Evolutionary conservation across 2,797 vertebrate species (phyloP), one percentile per base, ranked within the genome.

Genomic region (Adrianichthys oophorus): DNA sequence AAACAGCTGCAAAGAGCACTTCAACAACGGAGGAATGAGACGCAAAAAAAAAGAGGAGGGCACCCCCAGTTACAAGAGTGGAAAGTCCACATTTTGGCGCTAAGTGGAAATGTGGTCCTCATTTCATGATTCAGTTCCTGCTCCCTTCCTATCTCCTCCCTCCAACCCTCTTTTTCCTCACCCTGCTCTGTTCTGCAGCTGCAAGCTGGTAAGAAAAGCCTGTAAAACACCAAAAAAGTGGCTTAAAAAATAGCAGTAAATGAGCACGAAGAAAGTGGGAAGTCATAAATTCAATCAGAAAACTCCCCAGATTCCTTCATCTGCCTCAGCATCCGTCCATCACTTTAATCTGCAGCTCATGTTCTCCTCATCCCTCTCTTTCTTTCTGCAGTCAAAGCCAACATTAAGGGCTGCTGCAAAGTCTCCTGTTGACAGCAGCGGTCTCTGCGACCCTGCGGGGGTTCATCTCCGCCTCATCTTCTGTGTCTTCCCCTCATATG

Each of bases 61-160:
- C 43, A 56, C 48, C 69, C 44, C 56, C 5, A 37, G 55, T 70
- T 62, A 73, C 64, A 76, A 82, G 85, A 89, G 87, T 87, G 87
- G 76, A 90, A 87, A 83, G 87, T 86, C 79, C 77, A 73, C 72
- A 85, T 87, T 90, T 69, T 16, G 85, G 73, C 52, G 48, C 64
- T 53, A 80, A 73, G 80, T 85, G 85, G 85, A 91, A 90, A 92
- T 89, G 87, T 89, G 89, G 80, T 88, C 78, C 86, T 90, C 87
- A 85, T 91, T 91, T 92, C 86, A 91, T 88, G 89, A 91, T 89
- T 91, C 82, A 88, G 62, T 85, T 88, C 87, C 84, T 51, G 42
- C 79, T 75, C 85, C 80, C 81, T 76, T 70, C 81, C 68, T 68
- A 52, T 62, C 68, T 18, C 70, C 70, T 72, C 68, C 72, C 65